A percentile compares a stretch with the other conserved stretches of the same genome.
Evolutionary conservation across 2,888 invertebrate species (phyloP).

Genomic region (Celastrina argiolus): DNA sequence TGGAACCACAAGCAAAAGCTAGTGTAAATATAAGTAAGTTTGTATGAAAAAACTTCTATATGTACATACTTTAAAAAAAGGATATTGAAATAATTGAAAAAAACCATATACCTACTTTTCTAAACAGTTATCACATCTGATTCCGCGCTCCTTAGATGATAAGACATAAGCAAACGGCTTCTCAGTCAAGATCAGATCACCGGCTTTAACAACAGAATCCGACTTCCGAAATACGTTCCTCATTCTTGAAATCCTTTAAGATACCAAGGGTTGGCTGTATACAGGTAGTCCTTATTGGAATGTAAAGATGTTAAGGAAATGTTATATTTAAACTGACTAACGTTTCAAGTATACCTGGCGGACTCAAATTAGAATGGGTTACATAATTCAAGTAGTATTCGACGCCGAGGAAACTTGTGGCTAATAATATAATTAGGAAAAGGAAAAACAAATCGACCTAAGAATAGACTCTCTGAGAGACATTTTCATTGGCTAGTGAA

Average conservation of each 20-base stretch:
- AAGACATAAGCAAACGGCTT: constrained; percentile 87
- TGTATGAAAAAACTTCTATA: not conserved
- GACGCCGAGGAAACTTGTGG: constrained; percentile 30
- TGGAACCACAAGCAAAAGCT: too few species aligned
- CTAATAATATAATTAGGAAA: constrained; percentile 46
- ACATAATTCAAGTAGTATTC: constrained; percentile 56
- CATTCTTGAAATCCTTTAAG: constrained; percentile 42
- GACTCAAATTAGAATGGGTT: constrained; percentile 39
- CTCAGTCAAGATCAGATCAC: constrained; percentile 83
- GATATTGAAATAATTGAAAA: too few species aligned
- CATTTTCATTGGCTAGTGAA: not conserved
- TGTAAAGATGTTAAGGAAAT: constrained; percentile 48
- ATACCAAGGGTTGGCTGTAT: not conserved
- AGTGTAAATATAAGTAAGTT: too few species aligned
- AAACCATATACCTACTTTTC: constrained; percentile 80
- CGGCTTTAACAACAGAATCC: constrained; percentile 73
- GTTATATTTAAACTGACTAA: too few species aligned
- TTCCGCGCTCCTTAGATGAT: constrained; percentile 82
- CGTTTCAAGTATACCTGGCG: not conserved
- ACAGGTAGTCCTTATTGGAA: not conserved
- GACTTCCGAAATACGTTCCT: constrained; percentile 64
- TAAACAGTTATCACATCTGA: constrained; percentile 87
- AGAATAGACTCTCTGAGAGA: constrained; percentile 35
- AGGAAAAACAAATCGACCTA: constrained; percentile 56
- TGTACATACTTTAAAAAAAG: not conserved